A percentile compares a stretch with the other conserved stretches of the same genome.
phyloP scores from a whole-genome alignment of 2,888 invertebrate genomes.

The Drosophila mimetica region DNA sequence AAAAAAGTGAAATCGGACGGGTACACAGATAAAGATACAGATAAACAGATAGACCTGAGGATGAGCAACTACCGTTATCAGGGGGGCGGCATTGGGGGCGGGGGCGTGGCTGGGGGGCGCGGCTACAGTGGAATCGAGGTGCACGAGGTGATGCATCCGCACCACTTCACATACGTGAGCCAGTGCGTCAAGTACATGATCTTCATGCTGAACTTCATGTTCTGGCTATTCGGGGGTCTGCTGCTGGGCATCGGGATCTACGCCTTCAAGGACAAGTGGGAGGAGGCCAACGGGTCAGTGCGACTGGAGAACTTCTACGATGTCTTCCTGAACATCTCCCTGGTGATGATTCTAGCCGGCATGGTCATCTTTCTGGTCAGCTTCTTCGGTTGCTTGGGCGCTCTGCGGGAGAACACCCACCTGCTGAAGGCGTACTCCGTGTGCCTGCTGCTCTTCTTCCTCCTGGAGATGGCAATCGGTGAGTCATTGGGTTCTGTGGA shows the following conservation, averaged over 20 bases:
- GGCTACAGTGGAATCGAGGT: conserved; percentile 35
- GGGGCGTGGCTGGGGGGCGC: conserved; percentile 59
- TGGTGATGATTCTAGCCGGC: conserved; percentile 94
- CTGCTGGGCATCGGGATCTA: conserved; percentile 94
- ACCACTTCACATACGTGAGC: conserved; percentile 84
- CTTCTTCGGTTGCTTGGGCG: conserved; percentile 95
- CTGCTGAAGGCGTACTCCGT: conserved; percentile 96
- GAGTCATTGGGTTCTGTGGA: conserved; percentile 9
- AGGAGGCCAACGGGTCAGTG: conserved; percentile 93
- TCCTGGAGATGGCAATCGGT: conserved; percentile 93
- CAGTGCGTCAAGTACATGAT: conserved; percentile 84
- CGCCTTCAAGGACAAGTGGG: conserved; percentile 94
- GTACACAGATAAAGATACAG: not conserved
- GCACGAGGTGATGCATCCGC: conserved; percentile 71
- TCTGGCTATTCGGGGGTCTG: conserved; percentile 94
- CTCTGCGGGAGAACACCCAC: conserved; percentile 93
- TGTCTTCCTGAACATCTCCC: conserved; percentile 94
- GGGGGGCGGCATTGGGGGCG: conserved; percentile 72
- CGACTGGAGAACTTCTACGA: conserved; percentile 94
- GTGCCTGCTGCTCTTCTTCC: conserved; percentile 93
- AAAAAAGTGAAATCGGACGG: not conserved
- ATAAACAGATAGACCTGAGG: not conserved
- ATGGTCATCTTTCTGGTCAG: conserved; percentile 95
- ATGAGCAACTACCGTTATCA: conserved; percentile 84
- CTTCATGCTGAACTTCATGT: conserved; percentile 84